phyloP scores from a whole-genome alignment of 2,113 vertebrate genomes.

The Cynoglossus semilaevis region DNA sequence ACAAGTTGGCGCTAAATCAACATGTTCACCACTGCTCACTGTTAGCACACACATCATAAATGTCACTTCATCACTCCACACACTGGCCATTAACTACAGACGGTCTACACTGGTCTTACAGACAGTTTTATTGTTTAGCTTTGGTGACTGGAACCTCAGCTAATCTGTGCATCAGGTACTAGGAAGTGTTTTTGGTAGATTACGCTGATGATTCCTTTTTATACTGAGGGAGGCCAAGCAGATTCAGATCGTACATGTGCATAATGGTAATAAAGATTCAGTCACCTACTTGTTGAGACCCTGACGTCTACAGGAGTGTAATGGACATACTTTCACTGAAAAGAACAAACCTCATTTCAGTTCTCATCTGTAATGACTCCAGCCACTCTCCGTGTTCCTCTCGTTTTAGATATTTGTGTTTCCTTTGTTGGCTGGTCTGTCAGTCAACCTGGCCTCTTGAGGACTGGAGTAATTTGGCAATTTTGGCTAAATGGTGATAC shows the following conservation, averaged over 20 bases:
- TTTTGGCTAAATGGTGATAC: slow-evolving; percentile 77
- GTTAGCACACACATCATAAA: slow-evolving; percentile 72
- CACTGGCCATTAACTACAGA: slow-evolving; percentile 39
- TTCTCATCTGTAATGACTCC: slow-evolving; percentile 31
- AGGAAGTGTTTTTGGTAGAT: too few species aligned
- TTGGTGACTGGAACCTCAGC: too few species aligned
- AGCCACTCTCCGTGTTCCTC: slow-evolving; percentile 21
- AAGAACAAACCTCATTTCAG: slow-evolving; percentile 44
- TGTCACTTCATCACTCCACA: slow-evolving; percentile 63
- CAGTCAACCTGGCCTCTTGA: slow-evolving; percentile 65
- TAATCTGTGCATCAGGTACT: too few species aligned
- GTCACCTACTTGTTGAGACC: slow-evolving; percentile 33
- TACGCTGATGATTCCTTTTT: too few species aligned
- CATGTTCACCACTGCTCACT: slow-evolving; percentile 59
- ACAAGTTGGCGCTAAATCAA: slow-evolving; percentile 48
- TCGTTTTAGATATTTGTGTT: slow-evolving; percentile 72
- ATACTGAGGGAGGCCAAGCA: too few species aligned
- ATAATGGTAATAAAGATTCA: too few species aligned
- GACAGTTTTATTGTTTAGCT: slow-evolving; percentile 27
- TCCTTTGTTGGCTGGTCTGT: slow-evolving; percentile 71
- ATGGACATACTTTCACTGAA: slow-evolving; percentile 36
- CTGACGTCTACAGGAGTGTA: slow-evolving; percentile 50
- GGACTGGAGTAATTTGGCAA: slow-evolving; percentile 75
- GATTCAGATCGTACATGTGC: too few species aligned
- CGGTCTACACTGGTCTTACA: slow-evolving; percentile 14